Evolutionary conservation across 2,797 vertebrate genomes (phyloP), one percentile per base, ranked within the genome.

Genomic region (Calcarius lapponicus): DNA sequence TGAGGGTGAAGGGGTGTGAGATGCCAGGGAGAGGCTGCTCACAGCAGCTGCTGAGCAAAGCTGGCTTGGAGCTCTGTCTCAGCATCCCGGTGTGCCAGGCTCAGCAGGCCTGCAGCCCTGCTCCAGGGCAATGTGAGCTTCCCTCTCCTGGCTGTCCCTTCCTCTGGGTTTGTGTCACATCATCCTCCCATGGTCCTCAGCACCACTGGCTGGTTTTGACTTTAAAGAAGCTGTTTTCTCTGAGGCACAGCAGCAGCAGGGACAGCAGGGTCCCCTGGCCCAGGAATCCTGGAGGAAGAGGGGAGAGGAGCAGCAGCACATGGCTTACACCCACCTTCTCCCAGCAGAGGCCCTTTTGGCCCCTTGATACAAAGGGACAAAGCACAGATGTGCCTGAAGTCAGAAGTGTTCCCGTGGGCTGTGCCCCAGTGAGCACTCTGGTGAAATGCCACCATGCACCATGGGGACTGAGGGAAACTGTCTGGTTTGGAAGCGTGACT

Each of bases 1-100:
- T 3, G 74, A 67, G 81, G 50, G 20, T 6, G 2, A 75, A 67
- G 66, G 64, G 54, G n/a, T 4, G 2, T 2, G 34, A 90, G 67
- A 6, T 58, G 22, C 48, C 2, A 3, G 47, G 36, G 29, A 65
- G 72, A 56, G 38, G 38, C 70, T 29, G 8, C 57, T 42, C 67
- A 34, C 31, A 0, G 0, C 72, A 76, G 86, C 2, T 1, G 31
- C 74, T 0, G 4, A 42, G 47, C 45, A 57, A 61, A 48, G 56
- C n/a, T 3, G 2, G n/a, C 67, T 61, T 14, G 0, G 3, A 71
- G 60, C 2, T 5, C n/a, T 9, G 4, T 36, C 74, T 88, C 66
- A 40, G 76, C 70, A 56, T 42, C 73, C 56, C 0, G 0, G 28
- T 9, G 58, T 10, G 18, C 48, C 0, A 0, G 43, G 40, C 43